Percentiles rank a stretch among this genome's conserved stretches.
These are phyloP conservation scores for Drosophila ustulata DNA, from an alignment of 2,888 invertebrate genomes.

Conservation along the genomic window DNA sequence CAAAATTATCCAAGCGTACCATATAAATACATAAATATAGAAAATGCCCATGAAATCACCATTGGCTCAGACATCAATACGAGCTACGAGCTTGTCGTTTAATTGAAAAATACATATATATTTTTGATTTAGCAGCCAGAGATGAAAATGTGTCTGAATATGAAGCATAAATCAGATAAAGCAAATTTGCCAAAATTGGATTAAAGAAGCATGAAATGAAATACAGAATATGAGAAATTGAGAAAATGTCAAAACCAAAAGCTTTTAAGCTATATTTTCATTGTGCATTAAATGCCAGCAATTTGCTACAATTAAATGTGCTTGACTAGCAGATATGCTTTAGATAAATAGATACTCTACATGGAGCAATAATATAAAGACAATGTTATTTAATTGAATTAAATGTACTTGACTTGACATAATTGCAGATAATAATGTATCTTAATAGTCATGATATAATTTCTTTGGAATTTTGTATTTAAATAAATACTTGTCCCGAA, in stretches of 20 bases:
- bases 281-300: neutral
- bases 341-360: neutral
- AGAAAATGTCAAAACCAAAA: neutral
- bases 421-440: no score
- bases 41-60: constrained; percentile 51
- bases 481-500: no score
- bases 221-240: constrained; percentile 7
- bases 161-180: constrained; percentile 28
- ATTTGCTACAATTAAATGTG: neutral
- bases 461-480: no score
- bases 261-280: neutral
- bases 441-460: no score
- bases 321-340: neutral
- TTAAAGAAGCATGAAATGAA: constrained; percentile 26
- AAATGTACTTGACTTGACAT: neutral
- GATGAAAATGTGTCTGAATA: neutral
- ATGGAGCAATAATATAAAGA: no score
- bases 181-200: constrained; percentile 14
- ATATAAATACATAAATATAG: constrained; percentile 45
- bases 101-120: constrained; percentile 59
- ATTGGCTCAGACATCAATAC: constrained; percentile 27
- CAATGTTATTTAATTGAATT: neutral
- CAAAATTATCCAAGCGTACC: constrained; percentile 53
- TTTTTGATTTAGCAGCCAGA: constrained; percentile 29
- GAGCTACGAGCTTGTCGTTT: constrained; percentile 37